Percentiles rank a stretch among this genome's conserved stretches.
These are phyloP conservation scores for Pomacea canaliculata DNA, from an alignment of 2,888 invertebrate genomes.

Conservation along the genomic window DNA sequence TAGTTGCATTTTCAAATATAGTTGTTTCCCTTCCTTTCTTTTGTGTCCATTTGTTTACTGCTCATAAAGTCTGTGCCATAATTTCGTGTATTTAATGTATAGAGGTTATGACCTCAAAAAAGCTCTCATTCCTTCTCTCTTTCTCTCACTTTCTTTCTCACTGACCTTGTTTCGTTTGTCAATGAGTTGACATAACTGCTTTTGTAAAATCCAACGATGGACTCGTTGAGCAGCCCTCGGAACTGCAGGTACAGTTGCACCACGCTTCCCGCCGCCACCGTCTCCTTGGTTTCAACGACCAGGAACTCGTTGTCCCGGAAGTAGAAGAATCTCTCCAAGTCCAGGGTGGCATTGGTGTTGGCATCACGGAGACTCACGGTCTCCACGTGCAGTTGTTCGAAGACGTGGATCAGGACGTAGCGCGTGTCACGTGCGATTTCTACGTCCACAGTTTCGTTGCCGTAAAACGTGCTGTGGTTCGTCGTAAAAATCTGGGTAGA, in stretches of 20 bases:
- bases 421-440: slow-evolving; percentile 61
- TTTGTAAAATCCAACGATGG: slow-evolving; percentile 81
- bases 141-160: background rate
- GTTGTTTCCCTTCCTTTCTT: too few relatives aligned
- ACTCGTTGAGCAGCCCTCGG: slow-evolving; percentile 76
- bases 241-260: slow-evolving; percentile 75
- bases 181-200: slow-evolving; percentile 74
- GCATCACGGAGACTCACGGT: slow-evolving; percentile 63
- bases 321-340: slow-evolving; percentile 59
- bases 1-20: background rate
- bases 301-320: slow-evolving; percentile 70
- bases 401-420: slow-evolving; percentile 72
- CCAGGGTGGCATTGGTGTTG: slow-evolving; percentile 34
- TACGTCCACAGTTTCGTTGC: slow-evolving; percentile 64
- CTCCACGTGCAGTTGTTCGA: slow-evolving; percentile 75
- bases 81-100: background rate
- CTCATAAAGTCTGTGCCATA: too few relatives aligned
- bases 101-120: background rate
- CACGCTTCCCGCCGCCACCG: slow-evolving; percentile 44
- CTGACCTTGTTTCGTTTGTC: slow-evolving; percentile 58
- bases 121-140: background rate
- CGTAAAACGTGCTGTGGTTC: slow-evolving; percentile 67
- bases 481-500: slow-evolving; percentile 77
- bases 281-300: slow-evolving; percentile 64
- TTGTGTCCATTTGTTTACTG: too few relatives aligned